phyloP scores from a whole-genome alignment of 2,113 vertebrate species.

The Rutilus rutilus region DNA sequence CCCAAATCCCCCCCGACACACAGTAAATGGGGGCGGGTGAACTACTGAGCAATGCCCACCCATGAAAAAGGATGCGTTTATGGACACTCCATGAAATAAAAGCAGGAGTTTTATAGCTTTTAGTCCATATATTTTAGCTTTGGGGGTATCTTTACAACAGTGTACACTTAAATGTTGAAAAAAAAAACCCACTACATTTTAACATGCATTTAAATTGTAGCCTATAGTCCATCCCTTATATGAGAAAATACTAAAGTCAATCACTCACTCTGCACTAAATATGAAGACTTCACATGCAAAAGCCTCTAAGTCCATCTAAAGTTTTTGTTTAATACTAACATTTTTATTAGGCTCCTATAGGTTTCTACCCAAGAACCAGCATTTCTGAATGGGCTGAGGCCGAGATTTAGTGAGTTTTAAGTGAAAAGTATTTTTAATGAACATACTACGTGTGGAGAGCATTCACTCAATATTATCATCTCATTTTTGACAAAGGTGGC shows the following conservation, averaged over 20 bases:
- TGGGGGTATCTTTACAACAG: background rate
- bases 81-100: background rate
- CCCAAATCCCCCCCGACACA: background rate
- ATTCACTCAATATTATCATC: no score
- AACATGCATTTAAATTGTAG: background rate
- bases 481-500: no score
- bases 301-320: no score
- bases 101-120: background rate
- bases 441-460: no score
- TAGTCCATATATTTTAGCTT: background rate
- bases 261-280: background rate
- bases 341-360: no score
- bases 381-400: no score
- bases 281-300: no score
- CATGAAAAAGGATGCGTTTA: background rate
- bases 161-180: background rate
- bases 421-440: no score
- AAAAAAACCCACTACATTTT: background rate
- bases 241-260: background rate
- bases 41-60: background rate
- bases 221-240: no score
- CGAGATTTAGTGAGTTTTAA: no score
- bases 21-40: background rate
- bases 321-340: no score
- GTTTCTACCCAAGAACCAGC: no score